Base-by-base conservation (phyloP, 2,888 invertebrate species). In the Perithous albicinctus region DNA sequence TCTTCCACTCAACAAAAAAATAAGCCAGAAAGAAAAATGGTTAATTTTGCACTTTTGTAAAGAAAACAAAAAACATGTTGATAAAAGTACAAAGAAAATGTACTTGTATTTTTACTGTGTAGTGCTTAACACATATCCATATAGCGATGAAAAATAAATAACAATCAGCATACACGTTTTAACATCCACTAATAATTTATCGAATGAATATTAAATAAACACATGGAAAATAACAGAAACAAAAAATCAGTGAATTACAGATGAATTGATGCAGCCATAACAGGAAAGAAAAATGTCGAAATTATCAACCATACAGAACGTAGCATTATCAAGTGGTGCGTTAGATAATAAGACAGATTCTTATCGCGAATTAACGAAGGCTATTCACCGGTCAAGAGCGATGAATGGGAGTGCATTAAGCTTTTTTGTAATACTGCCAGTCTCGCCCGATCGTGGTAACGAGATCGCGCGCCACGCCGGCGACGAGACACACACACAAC, bases 401-500 rank as follows among this genome's bases (percentile, higher is more conserved):
- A 74, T 43, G 69, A 77, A 73, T 67, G 66, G 41, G 4, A 67
- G 41, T 46, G 64, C 74, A 59, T 78, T 66, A 32, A 20, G 43
- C 23, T 41, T 78, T 76, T 74, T 74, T 64, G n/a, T n/a, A 69
- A 74, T 51, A 43, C 46, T 51, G 56, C 73, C 78, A 69, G 81
- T 70, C 81, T 66, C 75, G 59, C 41, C 48, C 41, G 23, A 41
- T 66, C 66, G 66, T 15, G 74, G 75, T 75, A 78, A 78, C 75
- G 82, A 82, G 82, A 82, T 75, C 74, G 78, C 78, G 82, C 64
- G 72, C 64, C 80, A 61, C 76, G 41, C 6, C 66, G 76, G 26
- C 12, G 56, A 59, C 70, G 41, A 48, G 66, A 66, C 66, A 32
- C n/a, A n/a, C n/a, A n/a, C n/a, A n/a, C n/a, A n/a, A n/a, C n/a